Percentiles rank a stretch among this genome's conserved stretches.
These are phyloP conservation scores for Hipparchia semele DNA, from an alignment of 2,888 invertebrate species.

Conservation along the genomic window DNA sequence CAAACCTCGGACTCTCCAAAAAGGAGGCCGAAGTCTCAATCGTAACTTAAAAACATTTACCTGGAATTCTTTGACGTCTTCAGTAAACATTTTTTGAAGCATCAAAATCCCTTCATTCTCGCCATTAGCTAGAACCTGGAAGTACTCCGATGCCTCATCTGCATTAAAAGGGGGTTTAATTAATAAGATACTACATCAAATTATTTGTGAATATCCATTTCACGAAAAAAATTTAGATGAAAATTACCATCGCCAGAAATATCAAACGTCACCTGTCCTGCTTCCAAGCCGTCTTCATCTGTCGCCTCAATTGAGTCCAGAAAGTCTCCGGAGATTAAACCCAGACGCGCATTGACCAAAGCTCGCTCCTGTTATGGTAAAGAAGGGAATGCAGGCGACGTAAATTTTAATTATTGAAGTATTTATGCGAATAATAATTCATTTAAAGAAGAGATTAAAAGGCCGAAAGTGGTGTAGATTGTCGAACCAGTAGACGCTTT, in stretches of 20 bases:
- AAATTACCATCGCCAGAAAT: slow-evolving; percentile 64
- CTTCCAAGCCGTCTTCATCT: slow-evolving; percentile 82
- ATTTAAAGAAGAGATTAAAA: too few species aligned
- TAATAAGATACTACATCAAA: not conserved
- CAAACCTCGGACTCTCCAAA: too few species aligned
- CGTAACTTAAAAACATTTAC: slow-evolving; percentile 45
- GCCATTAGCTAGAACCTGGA: slow-evolving; percentile 59
- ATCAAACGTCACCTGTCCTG: slow-evolving; percentile 78
- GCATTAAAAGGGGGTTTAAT: slow-evolving; percentile 24
- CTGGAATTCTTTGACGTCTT: slow-evolving; percentile 60
- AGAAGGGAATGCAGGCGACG: not conserved
- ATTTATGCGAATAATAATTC: not conserved
- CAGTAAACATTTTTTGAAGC: slow-evolving; percentile 55
- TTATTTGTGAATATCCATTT: not conserved
- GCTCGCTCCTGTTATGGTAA: slow-evolving; percentile 59
- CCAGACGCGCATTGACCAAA: slow-evolving; percentile 54
- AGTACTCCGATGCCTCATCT: slow-evolving; percentile 64
- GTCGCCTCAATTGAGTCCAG: slow-evolving; percentile 74
- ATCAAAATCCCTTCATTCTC: slow-evolving; percentile 61
- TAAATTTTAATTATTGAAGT: not conserved
- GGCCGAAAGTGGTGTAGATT: too few species aligned
- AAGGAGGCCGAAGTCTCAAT: too few species aligned
- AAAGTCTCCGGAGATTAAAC: slow-evolving; percentile 59
- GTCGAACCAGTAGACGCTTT: too few species aligned
- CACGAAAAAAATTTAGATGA: not conserved